Base-by-base conservation (phyloP, 2,888 invertebrate genomes). In the Cephus runcator region DNA sequence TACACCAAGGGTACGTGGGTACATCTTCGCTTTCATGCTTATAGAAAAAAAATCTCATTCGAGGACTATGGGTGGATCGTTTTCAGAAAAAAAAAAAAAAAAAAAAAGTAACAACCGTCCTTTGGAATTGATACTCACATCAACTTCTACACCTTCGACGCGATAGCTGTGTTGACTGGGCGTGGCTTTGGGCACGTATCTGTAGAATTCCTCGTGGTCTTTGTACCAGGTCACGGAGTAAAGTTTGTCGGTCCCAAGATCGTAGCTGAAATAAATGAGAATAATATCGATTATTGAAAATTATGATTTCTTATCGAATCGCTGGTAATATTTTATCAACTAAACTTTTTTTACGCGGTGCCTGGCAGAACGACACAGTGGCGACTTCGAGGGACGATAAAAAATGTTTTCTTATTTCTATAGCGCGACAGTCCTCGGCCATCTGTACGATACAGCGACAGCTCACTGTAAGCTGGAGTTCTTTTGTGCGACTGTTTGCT, bases 181-280 rank as follows among this genome's bases (percentile, higher is more conserved):
- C 68, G 87, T 87, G 78, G 87, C 88, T 78, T 88, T 88, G 34
- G 92, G 90, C 76, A 91, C 90, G 85, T 91, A 92, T 82, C 92
- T 90, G 88, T 92, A 93, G 88, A 93, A 93, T 86, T 93, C 92
- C 82, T 92, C 92, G 85, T 92, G 89, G 85, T 93, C 93, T 86
- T 93, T 93, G 88, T 93, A 93, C 93, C 93, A 93, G 77, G 92
- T 91, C 76, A 93, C 91, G n/a, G 92, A 89, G 88, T 92, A 92
- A 68, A 93, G 88, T 77, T 88, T 89, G 79, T 92, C 92, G 77
- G 86, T 85, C 78, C 90, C 92, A 82, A 92, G 82, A 78, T 92
- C 92, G 86, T 92, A 93, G 75, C 91, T 92, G 89, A 77, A 92
- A 92, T 81, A 84, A 79, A 81, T 81, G 78, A 56, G 56, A 56